phyloP scores from a whole-genome alignment of 2,113 vertebrate species.

The Ochotona curzoniae region DNA sequence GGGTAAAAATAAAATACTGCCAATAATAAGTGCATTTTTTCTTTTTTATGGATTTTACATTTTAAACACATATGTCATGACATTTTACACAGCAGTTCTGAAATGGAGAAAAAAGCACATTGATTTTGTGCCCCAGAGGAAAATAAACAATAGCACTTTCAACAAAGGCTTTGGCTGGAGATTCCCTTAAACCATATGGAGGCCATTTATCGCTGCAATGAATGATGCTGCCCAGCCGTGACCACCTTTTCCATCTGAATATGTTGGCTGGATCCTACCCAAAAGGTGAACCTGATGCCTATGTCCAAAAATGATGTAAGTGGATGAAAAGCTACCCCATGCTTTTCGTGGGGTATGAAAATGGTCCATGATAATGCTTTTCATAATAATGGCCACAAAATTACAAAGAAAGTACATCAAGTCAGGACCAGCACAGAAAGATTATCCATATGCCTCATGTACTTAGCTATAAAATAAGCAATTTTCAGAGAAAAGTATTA shows the following conservation, averaged over 20 bases:
- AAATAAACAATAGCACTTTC: conserved; percentile 83
- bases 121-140: conserved; percentile 82
- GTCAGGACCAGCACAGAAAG: conserved; percentile 4
- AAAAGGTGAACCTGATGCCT: not conserved
- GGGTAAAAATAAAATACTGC: conserved; percentile 73
- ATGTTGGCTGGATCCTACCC: not conserved
- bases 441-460: not conserved
- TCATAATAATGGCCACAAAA: conserved; percentile 11
- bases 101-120: conserved; percentile 75
- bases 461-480: conserved; percentile 21
- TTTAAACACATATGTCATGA: conserved; percentile 83
- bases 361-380: no score
- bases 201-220: conserved; percentile 69
- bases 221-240: not conserved
- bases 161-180: conserved; percentile 63
- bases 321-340: conserved; percentile 10
- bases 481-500: conserved; percentile 35
- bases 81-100: conserved; percentile 81
- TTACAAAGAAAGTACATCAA: conserved; percentile 14
- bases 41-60: conserved; percentile 82
- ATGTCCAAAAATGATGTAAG: not conserved
- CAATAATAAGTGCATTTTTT: conserved; percentile 72
- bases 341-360: no score
- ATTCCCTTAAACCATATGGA: conserved; percentile 50
- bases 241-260: conserved; percentile 36